Conservation (phyloP, 1,140 invertebrate species). For the Araneus ventricosus region DNA sequence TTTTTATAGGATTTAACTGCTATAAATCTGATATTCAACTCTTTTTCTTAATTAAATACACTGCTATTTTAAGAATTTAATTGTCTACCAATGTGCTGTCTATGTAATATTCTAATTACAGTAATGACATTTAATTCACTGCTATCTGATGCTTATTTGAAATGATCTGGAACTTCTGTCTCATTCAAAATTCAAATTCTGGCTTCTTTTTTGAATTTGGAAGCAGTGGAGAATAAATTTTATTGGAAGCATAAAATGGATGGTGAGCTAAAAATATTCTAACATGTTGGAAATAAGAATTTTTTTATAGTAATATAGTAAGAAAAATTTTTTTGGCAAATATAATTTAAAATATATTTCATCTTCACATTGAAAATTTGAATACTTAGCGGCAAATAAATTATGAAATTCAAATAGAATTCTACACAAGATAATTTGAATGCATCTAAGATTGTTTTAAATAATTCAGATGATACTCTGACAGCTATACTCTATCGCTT, state of each 20-base stretch:
- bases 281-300: neutral
- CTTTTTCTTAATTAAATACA: neutral
- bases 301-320: too few relatives aligned
- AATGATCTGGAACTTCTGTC: neutral
- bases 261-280: neutral
- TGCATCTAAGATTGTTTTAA: too few relatives aligned
- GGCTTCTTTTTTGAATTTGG: neutral
- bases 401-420: too few relatives aligned
- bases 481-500: too few relatives aligned
- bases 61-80: neutral
- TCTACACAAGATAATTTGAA: too few relatives aligned
- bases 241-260: neutral
- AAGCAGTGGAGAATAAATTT: neutral
- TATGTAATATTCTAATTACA: constrained; percentile 2
- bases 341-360: too few relatives aligned
- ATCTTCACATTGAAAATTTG: too few relatives aligned
- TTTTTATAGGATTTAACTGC: too few relatives aligned
- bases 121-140: constrained; percentile 13
- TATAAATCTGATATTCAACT: neutral
- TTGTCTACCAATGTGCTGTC: neutral
- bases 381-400: too few relatives aligned
- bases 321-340: too few relatives aligned
- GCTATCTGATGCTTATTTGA: neutral
- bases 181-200: neutral
- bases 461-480: too few relatives aligned